phyloP scores from a whole-genome alignment of 2,888 invertebrate genomes.

The Drosophila lutescens region DNA sequence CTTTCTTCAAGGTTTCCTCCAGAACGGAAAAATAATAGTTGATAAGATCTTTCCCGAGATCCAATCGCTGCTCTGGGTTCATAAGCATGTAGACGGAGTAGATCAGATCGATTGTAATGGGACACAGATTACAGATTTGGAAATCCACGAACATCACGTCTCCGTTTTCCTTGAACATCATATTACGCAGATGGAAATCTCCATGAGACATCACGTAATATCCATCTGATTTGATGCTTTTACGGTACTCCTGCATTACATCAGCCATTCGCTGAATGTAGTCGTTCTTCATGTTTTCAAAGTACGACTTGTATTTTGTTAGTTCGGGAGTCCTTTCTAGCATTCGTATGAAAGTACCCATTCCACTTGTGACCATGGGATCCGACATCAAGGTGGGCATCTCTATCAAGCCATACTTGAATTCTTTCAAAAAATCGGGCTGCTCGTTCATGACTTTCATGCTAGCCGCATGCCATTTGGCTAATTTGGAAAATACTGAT shows the following conservation, averaged over 20 bases:
- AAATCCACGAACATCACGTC: slow-evolving; percentile 71
- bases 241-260: slow-evolving; percentile 40
- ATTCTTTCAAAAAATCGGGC: slow-evolving; percentile 20
- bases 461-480: slow-evolving; percentile 83
- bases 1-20: slow-evolving; percentile 48
- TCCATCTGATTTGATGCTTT: slow-evolving; percentile 43
- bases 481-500: slow-evolving; percentile 80
- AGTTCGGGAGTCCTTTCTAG: slow-evolving; percentile 39
- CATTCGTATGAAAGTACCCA: slow-evolving; percentile 43
- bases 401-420: slow-evolving; percentile 81
- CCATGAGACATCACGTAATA: slow-evolving; percentile 66
- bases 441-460: slow-evolving; percentile 29
- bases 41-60: slow-evolving; percentile 57
- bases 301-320: slow-evolving; percentile 34
- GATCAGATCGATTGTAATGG: slow-evolving; percentile 66
- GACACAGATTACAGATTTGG: slow-evolving; percentile 61
- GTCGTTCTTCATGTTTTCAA: slow-evolving; percentile 22
- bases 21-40: slow-evolving; percentile 55
- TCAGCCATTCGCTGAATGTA: not conserved
- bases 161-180: slow-evolving; percentile 64
- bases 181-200: slow-evolving; percentile 69
- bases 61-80: slow-evolving; percentile 48
- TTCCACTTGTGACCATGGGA: slow-evolving; percentile 43
- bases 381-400: slow-evolving; percentile 30
- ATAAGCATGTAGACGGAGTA: slow-evolving; percentile 67